Evolutionary conservation across 1,140 invertebrate species (phyloP), one percentile per base, ranked within the genome.

Genomic region (Nilaparvata lugens): DNA sequence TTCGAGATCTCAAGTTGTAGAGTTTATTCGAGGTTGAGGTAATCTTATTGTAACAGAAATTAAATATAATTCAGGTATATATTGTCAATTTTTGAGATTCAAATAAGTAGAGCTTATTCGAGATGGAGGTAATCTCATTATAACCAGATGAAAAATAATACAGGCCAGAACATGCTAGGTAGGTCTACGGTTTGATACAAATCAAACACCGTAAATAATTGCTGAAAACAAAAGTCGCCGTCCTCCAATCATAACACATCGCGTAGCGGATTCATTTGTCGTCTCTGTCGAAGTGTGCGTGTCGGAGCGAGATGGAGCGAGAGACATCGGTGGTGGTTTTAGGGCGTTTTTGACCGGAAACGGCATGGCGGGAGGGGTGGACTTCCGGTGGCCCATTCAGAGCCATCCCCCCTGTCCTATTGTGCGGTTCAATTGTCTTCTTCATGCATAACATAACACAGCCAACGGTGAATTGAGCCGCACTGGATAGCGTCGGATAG

Each of bases 331-430:
- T 23, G 21, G 45, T 48, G 45, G 45, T 11, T 48, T 48, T 48
- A 48, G 45, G 45, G 45, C 45, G 45, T 48, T 48, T 48, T 48
- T 48, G 45, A 48, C 45, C 45, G 45, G 45, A 48, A 48, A 48
- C 5, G 18, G 45, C 21, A 1, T 6, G 16, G 45, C 18, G 16
- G 16, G 45, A 19, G 21, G 45, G 45, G 45, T 18, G 14, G 21
- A 48, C 45, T 48, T 48, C 45, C 45, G 45, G 45, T 48, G 45
- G 45, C 45, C 45, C 45, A 48, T 48, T 48, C 45, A 48, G 45
- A 48, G 45, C 45, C 45, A 19, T 48, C 45, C 21, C 45, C 21
- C 45, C 45, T 18, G 45, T 23, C 16, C 21, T 48, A 23, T 48
- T 48, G 45, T 23, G 21, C 45, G 21, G 45, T 19, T 48, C 45